Conservation (phyloP, 2,113 vertebrate species). For the Labeo catla region DNA sequence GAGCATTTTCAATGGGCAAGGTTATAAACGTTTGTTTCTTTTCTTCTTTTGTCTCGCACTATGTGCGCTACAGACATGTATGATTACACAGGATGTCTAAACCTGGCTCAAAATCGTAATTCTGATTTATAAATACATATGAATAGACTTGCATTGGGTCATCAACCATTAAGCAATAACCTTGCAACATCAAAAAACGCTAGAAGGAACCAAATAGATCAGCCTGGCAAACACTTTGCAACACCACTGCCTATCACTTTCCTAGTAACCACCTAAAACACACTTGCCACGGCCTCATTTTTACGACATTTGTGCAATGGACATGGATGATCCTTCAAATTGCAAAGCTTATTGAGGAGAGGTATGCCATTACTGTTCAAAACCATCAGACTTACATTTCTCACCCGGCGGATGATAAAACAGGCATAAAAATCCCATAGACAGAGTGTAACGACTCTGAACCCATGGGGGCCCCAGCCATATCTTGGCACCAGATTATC, state of each 20-base stretch:
- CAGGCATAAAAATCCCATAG: constrained; percentile 12
- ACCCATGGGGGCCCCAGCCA: constrained; percentile 18
- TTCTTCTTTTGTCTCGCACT: no score
- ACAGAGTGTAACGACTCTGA: constrained; percentile 19
- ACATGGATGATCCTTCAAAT: neutral
- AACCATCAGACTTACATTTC: neutral
- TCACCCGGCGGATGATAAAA: neutral
- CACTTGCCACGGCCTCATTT: neutral
- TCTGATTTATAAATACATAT: neutral
- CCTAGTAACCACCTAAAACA: neutral
- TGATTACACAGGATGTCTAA: neutral
- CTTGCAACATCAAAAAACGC: neutral
- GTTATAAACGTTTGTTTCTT: neutral
- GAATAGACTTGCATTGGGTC: neutral
- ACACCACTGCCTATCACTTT: neutral
- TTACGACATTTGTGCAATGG: neutral
- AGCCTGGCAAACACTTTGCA: neutral
- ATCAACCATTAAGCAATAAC: neutral
- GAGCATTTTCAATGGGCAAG: neutral
- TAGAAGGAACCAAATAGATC: neutral
- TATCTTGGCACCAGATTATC: constrained; percentile 8
- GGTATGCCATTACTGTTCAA: neutral
- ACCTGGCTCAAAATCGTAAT: neutral
- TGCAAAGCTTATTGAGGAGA: constrained; percentile 1
- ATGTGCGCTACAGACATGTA: no score